A percentile compares a stretch with the other conserved stretches of the same genome.
Conservation (phyloP, 2,113 vertebrate genomes). For the Perca fluviatilis region DNA sequence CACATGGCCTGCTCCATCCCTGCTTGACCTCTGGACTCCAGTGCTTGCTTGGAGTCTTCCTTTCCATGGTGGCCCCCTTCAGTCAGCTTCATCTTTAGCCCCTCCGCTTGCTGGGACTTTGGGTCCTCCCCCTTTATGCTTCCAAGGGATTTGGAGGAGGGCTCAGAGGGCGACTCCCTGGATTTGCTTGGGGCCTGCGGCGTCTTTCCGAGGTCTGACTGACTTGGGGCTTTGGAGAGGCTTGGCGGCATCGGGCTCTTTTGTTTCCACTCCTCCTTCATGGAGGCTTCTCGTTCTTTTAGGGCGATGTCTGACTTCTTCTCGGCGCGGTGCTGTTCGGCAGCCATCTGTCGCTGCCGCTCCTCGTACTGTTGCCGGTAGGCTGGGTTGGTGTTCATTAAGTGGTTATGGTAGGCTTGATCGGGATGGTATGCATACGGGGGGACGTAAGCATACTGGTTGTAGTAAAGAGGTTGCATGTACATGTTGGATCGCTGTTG, state of each 20-base stretch:
- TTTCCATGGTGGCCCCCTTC: constrained; percentile 92
- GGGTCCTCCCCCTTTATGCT: constrained; percentile 94
- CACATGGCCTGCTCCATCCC: constrained; percentile 95
- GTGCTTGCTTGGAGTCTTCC: constrained; percentile 90
- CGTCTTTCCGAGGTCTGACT: constrained; percentile 91
- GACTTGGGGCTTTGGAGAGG: constrained; percentile 93
- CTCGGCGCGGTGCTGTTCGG: constrained; percentile 92
- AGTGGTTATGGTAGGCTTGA: constrained; percentile 95
- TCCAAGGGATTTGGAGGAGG: constrained; percentile 90
- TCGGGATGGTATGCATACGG: constrained; percentile 93
- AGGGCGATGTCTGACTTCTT: constrained; percentile 91
- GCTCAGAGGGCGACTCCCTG: constrained; percentile 89
- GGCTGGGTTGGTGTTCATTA: constrained; percentile 92
- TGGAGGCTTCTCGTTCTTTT: constrained; percentile 90
- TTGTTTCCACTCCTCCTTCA: constrained; percentile 98
- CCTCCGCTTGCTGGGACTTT: constrained; percentile 91
- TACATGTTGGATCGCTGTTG: constrained; percentile 98
- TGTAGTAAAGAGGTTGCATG: constrained; percentile 99
- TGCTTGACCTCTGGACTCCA: constrained; percentile 89
- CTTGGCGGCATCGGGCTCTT: constrained; percentile 91
- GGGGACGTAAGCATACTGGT: constrained; percentile 96
- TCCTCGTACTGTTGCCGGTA: constrained; percentile 97
- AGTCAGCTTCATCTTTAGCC: constrained; percentile 94
- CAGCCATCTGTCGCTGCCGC: constrained; percentile 91
- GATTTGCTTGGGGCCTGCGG: constrained; percentile 87